phyloP scores from a whole-genome alignment of 2,797 vertebrate species.

The Coreius guichenoti region DNA sequence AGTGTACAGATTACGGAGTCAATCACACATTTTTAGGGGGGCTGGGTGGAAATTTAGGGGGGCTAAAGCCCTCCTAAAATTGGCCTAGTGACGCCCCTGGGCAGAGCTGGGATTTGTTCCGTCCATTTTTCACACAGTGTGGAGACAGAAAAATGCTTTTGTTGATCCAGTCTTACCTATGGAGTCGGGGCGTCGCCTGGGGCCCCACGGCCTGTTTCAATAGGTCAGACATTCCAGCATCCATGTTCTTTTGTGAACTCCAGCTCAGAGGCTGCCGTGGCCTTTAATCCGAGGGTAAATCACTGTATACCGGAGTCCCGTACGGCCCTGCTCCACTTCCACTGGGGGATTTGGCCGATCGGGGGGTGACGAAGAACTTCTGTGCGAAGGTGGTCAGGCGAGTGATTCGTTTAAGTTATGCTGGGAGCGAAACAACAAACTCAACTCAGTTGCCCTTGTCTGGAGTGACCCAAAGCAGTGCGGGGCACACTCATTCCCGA shows the following conservation, averaged over 20 bases:
- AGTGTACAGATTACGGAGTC: too few species aligned
- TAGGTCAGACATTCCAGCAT: slow-evolving; percentile 58
- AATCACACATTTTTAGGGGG: too few species aligned
- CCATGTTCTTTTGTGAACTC: slow-evolving; percentile 58
- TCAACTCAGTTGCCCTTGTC: slow-evolving; percentile 52
- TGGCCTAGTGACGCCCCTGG: too few species aligned
- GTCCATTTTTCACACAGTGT: slow-evolving; percentile 47
- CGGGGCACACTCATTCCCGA: neutral
- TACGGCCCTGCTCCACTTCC: slow-evolving; percentile 47
- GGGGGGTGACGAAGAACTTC: slow-evolving; percentile 41
- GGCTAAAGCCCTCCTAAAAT: too few species aligned
- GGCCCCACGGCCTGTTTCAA: slow-evolving; percentile 54
- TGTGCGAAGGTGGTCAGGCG: slow-evolving; percentile 59
- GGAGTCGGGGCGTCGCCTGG: slow-evolving; percentile 53
- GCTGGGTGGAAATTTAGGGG: too few species aligned
- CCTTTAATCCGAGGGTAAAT: slow-evolving; percentile 57
- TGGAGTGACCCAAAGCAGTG: slow-evolving; percentile 27
- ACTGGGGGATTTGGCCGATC: slow-evolving; percentile 50
- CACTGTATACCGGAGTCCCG: slow-evolving; percentile 18
- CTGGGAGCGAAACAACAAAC: slow-evolving; percentile 50
- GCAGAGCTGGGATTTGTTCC: slow-evolving; percentile 14
- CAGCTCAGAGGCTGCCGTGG: slow-evolving; percentile 50
- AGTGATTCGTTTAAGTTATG: slow-evolving; percentile 60
- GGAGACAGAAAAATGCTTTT: slow-evolving; percentile 53
- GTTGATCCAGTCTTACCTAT: slow-evolving; percentile 59